phyloP scores from a whole-genome alignment of 2,113 vertebrate species.

The Hipposideros armiger region DNA sequence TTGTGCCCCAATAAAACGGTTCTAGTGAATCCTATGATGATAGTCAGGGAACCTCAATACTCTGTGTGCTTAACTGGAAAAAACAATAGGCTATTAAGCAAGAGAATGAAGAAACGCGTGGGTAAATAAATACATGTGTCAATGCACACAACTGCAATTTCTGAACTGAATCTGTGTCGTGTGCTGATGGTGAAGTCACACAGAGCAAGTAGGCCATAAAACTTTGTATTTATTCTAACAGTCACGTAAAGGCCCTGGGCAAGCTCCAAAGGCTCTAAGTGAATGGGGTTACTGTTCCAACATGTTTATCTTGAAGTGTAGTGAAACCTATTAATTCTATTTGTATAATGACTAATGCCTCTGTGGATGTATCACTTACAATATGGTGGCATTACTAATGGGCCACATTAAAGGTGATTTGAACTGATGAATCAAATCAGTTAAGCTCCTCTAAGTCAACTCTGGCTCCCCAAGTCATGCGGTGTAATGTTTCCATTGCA shows the following conservation, averaged over 20 bases:
- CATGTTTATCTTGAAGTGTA: slow-evolving; percentile 71
- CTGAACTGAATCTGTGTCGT: slow-evolving; percentile 33
- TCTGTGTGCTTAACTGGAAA: background rate
- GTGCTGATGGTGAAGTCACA: slow-evolving; percentile 63
- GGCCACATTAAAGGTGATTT: slow-evolving; percentile 74
- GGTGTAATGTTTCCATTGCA: background rate
- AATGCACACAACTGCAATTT: background rate
- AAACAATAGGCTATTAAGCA: slow-evolving; percentile 38
- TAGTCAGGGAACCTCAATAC: background rate
- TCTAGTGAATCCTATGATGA: background rate
- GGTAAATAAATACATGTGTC: slow-evolving; percentile 32
- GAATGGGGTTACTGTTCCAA: slow-evolving; percentile 74
- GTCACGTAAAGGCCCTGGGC: slow-evolving; percentile 57
- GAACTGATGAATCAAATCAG: slow-evolving; percentile 74
- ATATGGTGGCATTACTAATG: slow-evolving; percentile 72
- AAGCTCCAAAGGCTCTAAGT: slow-evolving; percentile 42
- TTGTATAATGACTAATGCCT: slow-evolving; percentile 75
- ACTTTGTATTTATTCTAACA: slow-evolving; percentile 32
- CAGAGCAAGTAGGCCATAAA: slow-evolving; percentile 71
- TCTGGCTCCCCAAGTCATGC: background rate
- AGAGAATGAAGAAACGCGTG: background rate
- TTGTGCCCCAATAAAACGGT: background rate
- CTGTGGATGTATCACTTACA: slow-evolving; percentile 62
- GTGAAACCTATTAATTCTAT: slow-evolving; percentile 74
- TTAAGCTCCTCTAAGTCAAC: slow-evolving; percentile 60